Evolutionary conservation across 2,888 invertebrate genomes (phyloP), one percentile per base, ranked within the genome.

Genomic region (Dryomyza anilis): DNA sequence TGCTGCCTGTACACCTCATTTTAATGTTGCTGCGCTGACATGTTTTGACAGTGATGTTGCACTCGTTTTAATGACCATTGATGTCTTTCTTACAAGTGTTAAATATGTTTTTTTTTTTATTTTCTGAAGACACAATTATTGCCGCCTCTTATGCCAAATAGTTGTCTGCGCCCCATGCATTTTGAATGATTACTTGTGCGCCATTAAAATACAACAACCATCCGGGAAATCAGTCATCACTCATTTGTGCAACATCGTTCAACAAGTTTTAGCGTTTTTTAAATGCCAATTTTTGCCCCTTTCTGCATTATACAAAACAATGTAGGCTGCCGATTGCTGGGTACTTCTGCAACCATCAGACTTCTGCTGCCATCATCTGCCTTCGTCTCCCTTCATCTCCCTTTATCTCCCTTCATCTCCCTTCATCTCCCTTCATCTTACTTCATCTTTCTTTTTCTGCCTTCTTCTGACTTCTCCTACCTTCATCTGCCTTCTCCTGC

Each of bases 141-240:
- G 25, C 23, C 50, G 25, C 23, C 50, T 50, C n/a, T 50, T 25
- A 25, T 50, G 50, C 5, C 7, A 39, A 50, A 50, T 12, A 25
- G 7, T 7, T 16, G 19, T 16, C 29, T 19, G n/a, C 29, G 8
- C 7, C 10, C 29, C 14, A 21, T 57, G 45, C 43, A 43, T 23
- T 45, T 57, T 57, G 43, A 57, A 57, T 57, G 57, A 14, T 57
- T 29, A 19, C 57, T 39, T 23, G 12, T 53, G 39, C 59, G 25
- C 46, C 59, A 60, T 60, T 33, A 60, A 60, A 48, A 21, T 14
- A n/a, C n/a, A n/a, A n/a, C n/a, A n/a, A 43, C 21, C 46, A 46
- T 48, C 33, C 48, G 59, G 33, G 58, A 48, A 48, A 48, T 60
- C 59, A 48, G 48, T 48, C 59, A 60, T 60, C 59, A 60, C 50